Evolutionary conservation across 64 coral and sea anemone genomes (phyloP).

Genomic region (Montipora capricornis): DNA sequence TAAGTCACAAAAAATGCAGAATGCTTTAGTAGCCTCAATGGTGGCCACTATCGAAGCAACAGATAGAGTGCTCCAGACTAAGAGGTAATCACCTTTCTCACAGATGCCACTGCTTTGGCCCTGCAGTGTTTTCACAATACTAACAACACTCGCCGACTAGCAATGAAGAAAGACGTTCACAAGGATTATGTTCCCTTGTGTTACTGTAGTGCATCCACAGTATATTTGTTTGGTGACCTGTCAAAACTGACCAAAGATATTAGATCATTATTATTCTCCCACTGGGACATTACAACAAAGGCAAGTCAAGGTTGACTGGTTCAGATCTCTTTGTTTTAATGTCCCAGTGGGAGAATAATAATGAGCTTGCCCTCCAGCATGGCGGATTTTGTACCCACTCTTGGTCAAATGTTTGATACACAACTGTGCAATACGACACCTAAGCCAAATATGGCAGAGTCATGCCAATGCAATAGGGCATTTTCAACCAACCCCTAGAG

Average conservation of each 20-base stretch:
- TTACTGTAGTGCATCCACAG: background rate
- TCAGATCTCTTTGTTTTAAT: too few species aligned
- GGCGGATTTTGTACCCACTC: background rate
- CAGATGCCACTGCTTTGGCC: background rate
- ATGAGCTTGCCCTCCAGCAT: too few species aligned
- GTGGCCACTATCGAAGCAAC: background rate
- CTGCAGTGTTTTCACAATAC: background rate
- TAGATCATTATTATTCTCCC: too few species aligned
- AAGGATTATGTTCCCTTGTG: slow-evolving; percentile 25
- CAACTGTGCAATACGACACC: too few species aligned
- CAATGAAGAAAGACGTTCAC: slow-evolving; percentile 14
- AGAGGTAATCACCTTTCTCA: background rate
- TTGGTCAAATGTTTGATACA: too few species aligned
- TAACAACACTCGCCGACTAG: background rate
- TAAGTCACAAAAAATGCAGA: slow-evolving; percentile 8
- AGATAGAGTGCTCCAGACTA: background rate
- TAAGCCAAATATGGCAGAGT: too few species aligned
- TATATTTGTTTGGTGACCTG: slow-evolving; percentile 25
- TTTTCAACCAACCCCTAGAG: too few species aligned
- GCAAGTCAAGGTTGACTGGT: too few species aligned
- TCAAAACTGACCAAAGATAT: slow-evolving; percentile 40
- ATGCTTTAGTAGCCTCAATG: background rate
- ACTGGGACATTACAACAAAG: too few species aligned
- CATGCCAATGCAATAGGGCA: too few species aligned
- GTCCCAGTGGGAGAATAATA: too few species aligned